Percentiles rank a stretch among this genome's conserved stretches.
These are phyloP conservation scores for Fabriciana adippe DNA, from an alignment of 2,888 invertebrate genomes.

Conservation along the genomic window DNA sequence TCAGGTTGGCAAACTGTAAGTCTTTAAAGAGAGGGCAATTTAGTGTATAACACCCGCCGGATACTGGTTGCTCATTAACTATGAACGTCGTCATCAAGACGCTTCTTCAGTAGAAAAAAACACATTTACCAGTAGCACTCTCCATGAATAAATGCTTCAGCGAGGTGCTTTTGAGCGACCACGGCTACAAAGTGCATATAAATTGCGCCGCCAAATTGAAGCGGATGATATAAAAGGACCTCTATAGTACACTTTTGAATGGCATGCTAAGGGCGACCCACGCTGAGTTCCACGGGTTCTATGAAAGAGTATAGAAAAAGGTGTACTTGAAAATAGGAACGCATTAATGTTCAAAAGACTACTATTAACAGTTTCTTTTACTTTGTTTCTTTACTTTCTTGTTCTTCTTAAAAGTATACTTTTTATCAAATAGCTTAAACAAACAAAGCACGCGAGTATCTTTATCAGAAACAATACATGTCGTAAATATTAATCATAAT, in stretches of 20 bases:
- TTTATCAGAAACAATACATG: no score
- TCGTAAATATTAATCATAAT: no score
- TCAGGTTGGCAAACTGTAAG: slow-evolving; percentile 67
- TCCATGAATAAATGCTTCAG: slow-evolving; percentile 66
- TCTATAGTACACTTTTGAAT: slow-evolving; percentile 66
- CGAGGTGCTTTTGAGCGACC: slow-evolving; percentile 69
- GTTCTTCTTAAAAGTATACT: background rate
- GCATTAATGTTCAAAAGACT: slow-evolving; percentile 41
- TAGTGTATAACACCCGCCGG: slow-evolving; percentile 71
- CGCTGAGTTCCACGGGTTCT: slow-evolving; percentile 58
- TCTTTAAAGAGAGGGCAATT: slow-evolving; percentile 74
- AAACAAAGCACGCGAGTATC: no score
- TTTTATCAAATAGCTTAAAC: background rate
- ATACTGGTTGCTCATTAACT: slow-evolving; percentile 80
- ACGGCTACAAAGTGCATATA: slow-evolving; percentile 80
- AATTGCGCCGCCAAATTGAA: slow-evolving; percentile 77
- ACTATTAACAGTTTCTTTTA: slow-evolving; percentile 31
- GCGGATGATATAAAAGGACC: slow-evolving; percentile 70
- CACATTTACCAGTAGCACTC: slow-evolving; percentile 73
- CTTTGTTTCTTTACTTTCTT: background rate
- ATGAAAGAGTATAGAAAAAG: slow-evolving; percentile 51
- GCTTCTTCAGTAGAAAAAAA: slow-evolving; percentile 77
- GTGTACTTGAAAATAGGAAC: slow-evolving; percentile 39
- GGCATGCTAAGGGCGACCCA: slow-evolving; percentile 61
- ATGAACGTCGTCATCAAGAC: slow-evolving; percentile 80